Conservation (phyloP, 2,113 vertebrate genomes). For the Cisticola juncidis region DNA sequence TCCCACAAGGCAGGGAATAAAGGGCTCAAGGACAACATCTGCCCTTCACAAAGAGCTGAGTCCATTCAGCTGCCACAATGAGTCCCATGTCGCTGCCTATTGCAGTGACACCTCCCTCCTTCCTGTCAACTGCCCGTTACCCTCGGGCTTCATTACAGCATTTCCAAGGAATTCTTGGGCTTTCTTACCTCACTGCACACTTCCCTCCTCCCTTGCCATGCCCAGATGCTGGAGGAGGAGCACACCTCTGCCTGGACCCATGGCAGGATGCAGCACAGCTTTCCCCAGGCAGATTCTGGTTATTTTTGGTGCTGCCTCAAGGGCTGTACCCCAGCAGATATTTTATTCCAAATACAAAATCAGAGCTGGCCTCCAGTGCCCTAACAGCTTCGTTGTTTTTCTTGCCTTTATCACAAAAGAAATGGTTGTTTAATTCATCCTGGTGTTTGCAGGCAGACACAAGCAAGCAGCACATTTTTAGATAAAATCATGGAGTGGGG, state of each 20-base stretch:
- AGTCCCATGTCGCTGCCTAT: neutral
- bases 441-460: neutral
- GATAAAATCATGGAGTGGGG: neutral
- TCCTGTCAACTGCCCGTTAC: neutral
- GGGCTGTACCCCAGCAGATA: neutral
- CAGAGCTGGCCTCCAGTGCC: neutral
- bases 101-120: neutral
- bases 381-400: neutral
- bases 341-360: neutral
- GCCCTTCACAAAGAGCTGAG: neutral
- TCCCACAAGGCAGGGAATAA: slow-evolving; percentile 40
- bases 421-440: neutral
- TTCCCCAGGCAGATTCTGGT: neutral
- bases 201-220: neutral
- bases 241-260: neutral
- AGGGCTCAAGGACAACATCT: slow-evolving; percentile 29
- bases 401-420: neutral
- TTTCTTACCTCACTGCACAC: neutral
- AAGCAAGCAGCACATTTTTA: neutral
- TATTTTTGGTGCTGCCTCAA: neutral
- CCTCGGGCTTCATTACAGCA: neutral
- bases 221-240: neutral
- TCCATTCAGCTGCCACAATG: slow-evolving; percentile 23
- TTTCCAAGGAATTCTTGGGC: neutral
- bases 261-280: neutral